phyloP scores from a whole-genome alignment of 2,113 vertebrate genomes.

The Phalacrocorax pelagicus region DNA sequence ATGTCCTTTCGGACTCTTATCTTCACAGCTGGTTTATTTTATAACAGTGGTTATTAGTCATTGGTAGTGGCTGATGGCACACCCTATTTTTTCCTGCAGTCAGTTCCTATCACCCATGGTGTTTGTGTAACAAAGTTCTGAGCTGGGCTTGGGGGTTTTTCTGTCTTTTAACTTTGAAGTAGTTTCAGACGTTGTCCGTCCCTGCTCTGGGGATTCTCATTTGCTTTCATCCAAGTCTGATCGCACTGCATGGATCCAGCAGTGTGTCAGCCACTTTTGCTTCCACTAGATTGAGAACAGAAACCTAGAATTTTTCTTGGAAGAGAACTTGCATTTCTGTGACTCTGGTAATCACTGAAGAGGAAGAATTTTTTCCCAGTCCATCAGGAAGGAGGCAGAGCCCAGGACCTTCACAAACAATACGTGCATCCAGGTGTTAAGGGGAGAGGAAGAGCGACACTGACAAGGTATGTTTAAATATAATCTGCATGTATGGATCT shows the following conservation, averaged over 20 bases:
- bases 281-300: not conserved
- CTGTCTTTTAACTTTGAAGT: not conserved
- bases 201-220: not conserved
- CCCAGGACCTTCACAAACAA: not conserved
- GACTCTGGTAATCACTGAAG: slow-evolving; percentile 1
- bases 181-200: not conserved
- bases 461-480: slow-evolving; percentile 40
- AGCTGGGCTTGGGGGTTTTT: not conserved
- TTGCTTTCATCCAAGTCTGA: not conserved
- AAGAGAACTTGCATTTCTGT: slow-evolving; percentile 3
- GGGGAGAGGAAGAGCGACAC: slow-evolving; percentile 15
- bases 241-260: not conserved
- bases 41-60: not conserved
- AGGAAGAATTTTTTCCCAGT: not conserved
- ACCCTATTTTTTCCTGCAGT: not conserved
- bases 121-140: not conserved
- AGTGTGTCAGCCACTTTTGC: not conserved
- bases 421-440: not conserved
- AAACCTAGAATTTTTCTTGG: not conserved
- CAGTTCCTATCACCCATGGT: not conserved
- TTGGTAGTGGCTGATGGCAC: accelerated
- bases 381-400: slow-evolving; percentile 18
- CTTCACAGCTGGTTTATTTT: not conserved
- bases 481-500: not conserved
- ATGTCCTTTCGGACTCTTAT: not conserved